Conservation (phyloP, 2,888 invertebrate genomes). For the Monoplex corrugatus region DNA sequence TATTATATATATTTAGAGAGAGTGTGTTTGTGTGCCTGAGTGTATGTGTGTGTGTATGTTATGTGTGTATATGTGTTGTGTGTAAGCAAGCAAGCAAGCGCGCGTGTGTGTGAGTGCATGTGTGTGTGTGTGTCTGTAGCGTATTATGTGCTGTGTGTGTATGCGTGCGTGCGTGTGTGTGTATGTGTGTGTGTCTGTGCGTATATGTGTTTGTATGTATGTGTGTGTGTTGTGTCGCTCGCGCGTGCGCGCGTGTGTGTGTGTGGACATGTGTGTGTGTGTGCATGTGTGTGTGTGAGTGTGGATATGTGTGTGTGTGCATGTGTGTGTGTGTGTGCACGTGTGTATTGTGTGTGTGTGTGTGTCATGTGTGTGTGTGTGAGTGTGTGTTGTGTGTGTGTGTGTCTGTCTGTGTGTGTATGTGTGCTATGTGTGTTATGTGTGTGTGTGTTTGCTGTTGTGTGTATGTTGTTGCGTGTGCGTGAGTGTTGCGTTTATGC, state of each 20-base stretch:
- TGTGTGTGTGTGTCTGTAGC: too few species aligned
- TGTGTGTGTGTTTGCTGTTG: not conserved
- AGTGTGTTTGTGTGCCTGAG: too few species aligned
- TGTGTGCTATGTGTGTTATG: not conserved
- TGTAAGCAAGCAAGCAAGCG: too few species aligned
- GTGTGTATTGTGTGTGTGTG: not conserved
- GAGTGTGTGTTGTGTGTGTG: not conserved
- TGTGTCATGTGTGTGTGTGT: constrained; percentile 19
- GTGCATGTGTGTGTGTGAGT: not conserved
- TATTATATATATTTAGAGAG: too few species aligned
- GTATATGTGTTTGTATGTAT: not conserved
- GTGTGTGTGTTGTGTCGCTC: not conserved
- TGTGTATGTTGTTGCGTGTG: not conserved
- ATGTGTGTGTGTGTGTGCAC: not conserved
- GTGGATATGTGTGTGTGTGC: not conserved
- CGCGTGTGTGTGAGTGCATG: too few species aligned
- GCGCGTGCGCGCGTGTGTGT: not conserved
- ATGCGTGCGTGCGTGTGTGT: too few species aligned
- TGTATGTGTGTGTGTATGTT: too few species aligned
- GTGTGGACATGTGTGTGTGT: not conserved
- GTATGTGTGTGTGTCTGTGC: not conserved
- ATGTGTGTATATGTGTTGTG: too few species aligned
- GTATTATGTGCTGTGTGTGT: too few species aligned
- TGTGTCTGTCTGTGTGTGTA: not conserved
- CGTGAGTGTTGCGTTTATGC: too few species aligned